Base-by-base conservation (phyloP, 2,113 vertebrate genomes). In the Paramisgurnus dabryanus region DNA sequence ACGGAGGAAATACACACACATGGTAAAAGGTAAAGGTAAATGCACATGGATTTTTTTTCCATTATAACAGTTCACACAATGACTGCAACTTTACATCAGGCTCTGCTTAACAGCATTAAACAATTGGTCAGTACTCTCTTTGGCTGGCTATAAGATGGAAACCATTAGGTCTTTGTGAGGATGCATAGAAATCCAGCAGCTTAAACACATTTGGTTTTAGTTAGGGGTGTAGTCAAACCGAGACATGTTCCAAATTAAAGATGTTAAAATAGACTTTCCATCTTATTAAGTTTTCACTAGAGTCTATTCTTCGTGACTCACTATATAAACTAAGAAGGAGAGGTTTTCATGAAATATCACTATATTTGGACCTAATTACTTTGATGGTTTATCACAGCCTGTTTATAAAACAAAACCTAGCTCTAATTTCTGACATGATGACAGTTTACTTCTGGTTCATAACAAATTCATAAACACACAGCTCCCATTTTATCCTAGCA, bases 181-280 rank as follows among this genome's bases (percentile, higher is more conserved):
- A 72, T 45, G n/a, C 55, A 75, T 6, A 34, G 40, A 61, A 63
- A 49, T 63, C 41, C 57, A 76, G 58, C 18, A 63, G 12, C 63
- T 18, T 43, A 47, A 64, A 39, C 58, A 82, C 83, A 82, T 79
- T 84, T 78, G 79, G 63, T 84, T 84, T 79, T 63, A 67, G 58
- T 85, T 76, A 82, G 43, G 18, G 53, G 60, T 47, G 50, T 71
- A 34, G 74, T 65, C 76, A 72, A 78, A 71, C 34, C 41, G 6
- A 79, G 55, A 67, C 64, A 68, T 79, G 58, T 66, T 82, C 80
- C 55, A 41, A 79, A 58, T 82, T 66, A 85, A 76, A 41, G 65
- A 82, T 61, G 61, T 61, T 11, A 39, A 66, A 75, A 76, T 47
- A 7, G 3, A n/a, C 43, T 49, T 65, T 70, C 64, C 40, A 15